Conservation (phyloP, 2,888 invertebrate genomes). For the Cryptocheilus praepositus region DNA sequence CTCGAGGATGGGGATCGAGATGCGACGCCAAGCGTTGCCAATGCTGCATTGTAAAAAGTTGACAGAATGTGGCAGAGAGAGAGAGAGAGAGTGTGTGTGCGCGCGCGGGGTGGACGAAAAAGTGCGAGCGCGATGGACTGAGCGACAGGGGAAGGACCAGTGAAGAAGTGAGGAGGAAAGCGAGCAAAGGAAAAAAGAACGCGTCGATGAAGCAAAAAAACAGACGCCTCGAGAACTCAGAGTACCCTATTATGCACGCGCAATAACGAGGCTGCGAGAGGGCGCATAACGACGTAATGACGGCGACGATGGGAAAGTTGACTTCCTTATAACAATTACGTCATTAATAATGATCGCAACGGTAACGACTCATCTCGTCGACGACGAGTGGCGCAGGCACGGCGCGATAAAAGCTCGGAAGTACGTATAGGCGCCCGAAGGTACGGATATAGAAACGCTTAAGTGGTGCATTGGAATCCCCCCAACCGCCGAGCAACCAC, state of each 20-base stretch:
- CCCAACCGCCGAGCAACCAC: slow-evolving; percentile 55
- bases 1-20: no score
- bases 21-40: no score
- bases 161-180: no score
- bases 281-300: slow-evolving; percentile 54
- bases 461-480: slow-evolving; percentile 74
- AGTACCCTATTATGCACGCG: slow-evolving; percentile 52
- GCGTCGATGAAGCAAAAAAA: slow-evolving; percentile 1
- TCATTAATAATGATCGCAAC: slow-evolving; percentile 59
- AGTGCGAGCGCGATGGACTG: background rate
- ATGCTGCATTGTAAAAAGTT: no score
- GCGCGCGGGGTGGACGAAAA: background rate
- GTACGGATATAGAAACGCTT: slow-evolving; percentile 72
- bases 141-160: background rate
- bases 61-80: background rate
- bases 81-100: no score
- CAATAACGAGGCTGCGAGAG: slow-evolving; percentile 48
- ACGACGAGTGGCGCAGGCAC: slow-evolving; percentile 34
- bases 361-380: slow-evolving; percentile 52
- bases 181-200: background rate
- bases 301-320: slow-evolving; percentile 57
- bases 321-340: slow-evolving; percentile 61
- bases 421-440: slow-evolving; percentile 59
- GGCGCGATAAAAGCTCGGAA: slow-evolving; percentile 65
- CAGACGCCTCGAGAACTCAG: slow-evolving; percentile 34